Conservation (phyloP, 2,888 invertebrate genomes). For the Ceraclea dissimilis region DNA sequence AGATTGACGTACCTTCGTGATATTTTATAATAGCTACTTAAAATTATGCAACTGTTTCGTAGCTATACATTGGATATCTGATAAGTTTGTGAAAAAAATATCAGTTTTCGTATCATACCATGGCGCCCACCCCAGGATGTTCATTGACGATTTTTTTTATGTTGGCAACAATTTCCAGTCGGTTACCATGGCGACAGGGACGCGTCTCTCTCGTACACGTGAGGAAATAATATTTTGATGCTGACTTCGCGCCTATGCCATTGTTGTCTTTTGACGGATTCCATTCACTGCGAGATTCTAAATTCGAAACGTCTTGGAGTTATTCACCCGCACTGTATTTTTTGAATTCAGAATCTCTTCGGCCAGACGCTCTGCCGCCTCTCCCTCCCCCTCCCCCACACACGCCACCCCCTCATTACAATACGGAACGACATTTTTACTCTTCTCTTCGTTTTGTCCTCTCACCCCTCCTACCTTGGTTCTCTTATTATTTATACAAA, state of each 20-base stretch:
- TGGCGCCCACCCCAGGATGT: neutral
- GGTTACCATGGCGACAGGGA: neutral
- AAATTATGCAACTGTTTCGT: no score
- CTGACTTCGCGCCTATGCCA: neutral
- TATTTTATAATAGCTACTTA: no score
- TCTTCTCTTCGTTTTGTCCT: slow-evolving; percentile 38
- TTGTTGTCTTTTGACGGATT: neutral
- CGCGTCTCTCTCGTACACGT: neutral
- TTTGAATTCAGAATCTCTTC: slow-evolving; percentile 19
- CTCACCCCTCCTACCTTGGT: slow-evolving; percentile 27
- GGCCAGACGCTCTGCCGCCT: slow-evolving; percentile 26
- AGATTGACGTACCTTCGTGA: no score
- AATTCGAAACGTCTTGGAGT: slow-evolving; percentile 4
- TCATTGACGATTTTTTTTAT: slow-evolving; percentile 1
- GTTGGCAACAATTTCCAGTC: neutral
- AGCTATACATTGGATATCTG: no score
- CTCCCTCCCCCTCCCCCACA: slow-evolving; percentile 24
- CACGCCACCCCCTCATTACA: slow-evolving; percentile 20
- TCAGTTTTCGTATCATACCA: no score
- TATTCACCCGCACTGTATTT: slow-evolving; percentile 16
- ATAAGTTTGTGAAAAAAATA: no score
- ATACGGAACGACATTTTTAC: slow-evolving; percentile 30
- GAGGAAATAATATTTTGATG: neutral
- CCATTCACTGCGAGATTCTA: neutral
- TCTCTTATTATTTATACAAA: slow-evolving; percentile 52